These are phyloP conservation scores for Carposina sasakii DNA, from an alignment of 1,140 invertebrate species.

Conservation along the genomic window DNA sequence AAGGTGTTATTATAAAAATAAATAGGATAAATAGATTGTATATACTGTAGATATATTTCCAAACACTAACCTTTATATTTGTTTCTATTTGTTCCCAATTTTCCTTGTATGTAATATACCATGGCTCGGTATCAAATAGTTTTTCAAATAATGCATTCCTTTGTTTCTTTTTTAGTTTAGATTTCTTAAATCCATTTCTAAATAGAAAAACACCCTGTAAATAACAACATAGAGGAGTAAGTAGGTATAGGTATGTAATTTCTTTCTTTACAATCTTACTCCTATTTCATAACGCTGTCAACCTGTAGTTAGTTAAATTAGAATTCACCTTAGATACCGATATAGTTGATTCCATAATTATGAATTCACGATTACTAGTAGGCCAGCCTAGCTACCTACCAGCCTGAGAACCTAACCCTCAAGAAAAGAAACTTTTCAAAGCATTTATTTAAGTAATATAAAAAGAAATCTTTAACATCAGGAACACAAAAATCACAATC, in stretches of 20 bases:
- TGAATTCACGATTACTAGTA: neutral
- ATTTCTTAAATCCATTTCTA: constrained; percentile 46
- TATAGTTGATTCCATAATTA: constrained; percentile 45
- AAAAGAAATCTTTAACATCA: no score
- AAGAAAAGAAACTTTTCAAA: neutral
- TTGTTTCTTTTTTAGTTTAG: constrained; percentile 36
- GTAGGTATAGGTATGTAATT: no score
- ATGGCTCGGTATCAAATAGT: constrained; percentile 41
- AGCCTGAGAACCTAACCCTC: neutral
- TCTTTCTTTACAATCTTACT: no score
- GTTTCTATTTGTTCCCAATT: constrained; percentile 50
- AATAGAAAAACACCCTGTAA: constrained; percentile 61
- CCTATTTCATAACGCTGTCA: no score
- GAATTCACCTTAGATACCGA: constrained; percentile 62
- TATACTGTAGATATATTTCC: constrained; percentile 1
- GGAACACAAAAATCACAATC: no score
- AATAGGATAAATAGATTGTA: neutral
- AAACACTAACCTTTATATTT: constrained; percentile 36
- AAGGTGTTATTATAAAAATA: no score
- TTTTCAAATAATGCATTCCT: constrained; percentile 32
- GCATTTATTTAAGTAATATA: no score
- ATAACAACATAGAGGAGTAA: neutral
- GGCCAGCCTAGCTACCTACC: neutral
- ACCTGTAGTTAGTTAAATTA: no score
- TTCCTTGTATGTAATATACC: constrained; percentile 45